Evolutionary conservation across 2,113 vertebrate species (phyloP).

Genomic region (Cochlearius cochlearius): DNA sequence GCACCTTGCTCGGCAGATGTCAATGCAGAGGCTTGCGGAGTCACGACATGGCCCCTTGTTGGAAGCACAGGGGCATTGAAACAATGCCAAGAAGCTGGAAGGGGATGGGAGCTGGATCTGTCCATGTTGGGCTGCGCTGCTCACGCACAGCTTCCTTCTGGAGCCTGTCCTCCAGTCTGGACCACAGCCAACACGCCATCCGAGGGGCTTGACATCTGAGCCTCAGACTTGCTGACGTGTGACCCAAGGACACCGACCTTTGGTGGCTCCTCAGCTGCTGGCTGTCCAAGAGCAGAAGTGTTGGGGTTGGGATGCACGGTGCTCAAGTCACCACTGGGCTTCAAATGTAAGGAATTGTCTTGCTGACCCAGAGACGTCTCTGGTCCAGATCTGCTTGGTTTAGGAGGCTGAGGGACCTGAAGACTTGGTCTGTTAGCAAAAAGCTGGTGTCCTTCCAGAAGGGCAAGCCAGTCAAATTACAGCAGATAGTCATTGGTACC

Average conservation of each 20-base stretch:
- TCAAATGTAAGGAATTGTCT: not conserved
- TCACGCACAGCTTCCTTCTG: not conserved
- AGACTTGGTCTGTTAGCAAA: not conserved
- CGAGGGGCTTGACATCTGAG: not conserved
- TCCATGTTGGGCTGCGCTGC: rapidly evolving
- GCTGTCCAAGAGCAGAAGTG: not conserved
- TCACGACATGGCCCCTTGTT: rapidly evolving
- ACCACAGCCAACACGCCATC: not conserved
- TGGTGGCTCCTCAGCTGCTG: not conserved
- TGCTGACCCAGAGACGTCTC: not conserved
- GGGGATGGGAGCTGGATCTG: rapidly evolving
- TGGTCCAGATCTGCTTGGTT: not conserved
- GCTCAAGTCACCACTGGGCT: not conserved
- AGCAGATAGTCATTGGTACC: not conserved
- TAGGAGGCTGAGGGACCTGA: not conserved
- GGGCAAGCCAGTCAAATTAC: not conserved
- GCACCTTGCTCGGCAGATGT: not conserved
- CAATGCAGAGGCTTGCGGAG: not conserved
- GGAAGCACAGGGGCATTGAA: not conserved
- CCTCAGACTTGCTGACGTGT: not conserved
- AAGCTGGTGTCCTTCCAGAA: not conserved
- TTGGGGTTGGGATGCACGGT: rapidly evolving
- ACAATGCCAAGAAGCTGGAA: not conserved
- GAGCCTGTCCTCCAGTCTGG: not conserved
- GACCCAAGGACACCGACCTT: not conserved